Conservation (phyloP, 2,888 invertebrate species). For the Eupithecia exiguata region DNA sequence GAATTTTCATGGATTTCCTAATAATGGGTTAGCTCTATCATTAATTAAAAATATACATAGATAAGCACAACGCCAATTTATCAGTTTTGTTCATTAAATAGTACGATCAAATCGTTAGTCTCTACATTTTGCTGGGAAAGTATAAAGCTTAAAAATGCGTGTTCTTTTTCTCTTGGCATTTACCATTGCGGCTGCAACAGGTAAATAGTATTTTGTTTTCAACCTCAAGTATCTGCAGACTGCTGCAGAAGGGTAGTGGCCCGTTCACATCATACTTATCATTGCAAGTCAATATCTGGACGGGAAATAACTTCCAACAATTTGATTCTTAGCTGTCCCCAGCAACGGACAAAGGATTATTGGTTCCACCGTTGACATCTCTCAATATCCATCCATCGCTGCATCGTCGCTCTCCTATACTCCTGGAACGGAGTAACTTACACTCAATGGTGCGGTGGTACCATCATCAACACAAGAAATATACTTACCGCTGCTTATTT, state of each 20-base stretch:
- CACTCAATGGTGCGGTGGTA: constrained; percentile 51
- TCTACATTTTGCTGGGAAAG: background rate
- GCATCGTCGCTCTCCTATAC: constrained; percentile 45
- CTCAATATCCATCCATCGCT: constrained; percentile 12
- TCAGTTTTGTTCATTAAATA: background rate
- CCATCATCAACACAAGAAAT: constrained; percentile 50
- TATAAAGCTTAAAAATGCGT: constrained; percentile 20
- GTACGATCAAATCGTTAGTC: background rate
- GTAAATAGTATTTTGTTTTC: constrained; percentile 8
- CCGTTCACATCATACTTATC: background rate
- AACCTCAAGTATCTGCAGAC: background rate
- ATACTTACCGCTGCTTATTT: constrained; percentile 56
- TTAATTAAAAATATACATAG: background rate
- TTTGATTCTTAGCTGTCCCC: constrained; percentile 32
- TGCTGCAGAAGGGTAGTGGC: background rate
- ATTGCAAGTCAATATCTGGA: background rate
- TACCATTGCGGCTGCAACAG: constrained; percentile 24
- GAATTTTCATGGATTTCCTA: background rate
- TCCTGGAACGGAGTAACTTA: constrained; percentile 32
- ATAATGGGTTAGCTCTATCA: background rate
- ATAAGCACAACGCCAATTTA: background rate
- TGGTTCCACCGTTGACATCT: constrained; percentile 46
- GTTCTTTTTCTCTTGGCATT: constrained; percentile 13
- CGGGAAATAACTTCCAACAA: background rate
- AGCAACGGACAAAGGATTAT: constrained; percentile 51